These are phyloP conservation scores for Trialeurodes vaporariorum DNA, from an alignment of 1,140 invertebrate species.

Conservation along the genomic window DNA sequence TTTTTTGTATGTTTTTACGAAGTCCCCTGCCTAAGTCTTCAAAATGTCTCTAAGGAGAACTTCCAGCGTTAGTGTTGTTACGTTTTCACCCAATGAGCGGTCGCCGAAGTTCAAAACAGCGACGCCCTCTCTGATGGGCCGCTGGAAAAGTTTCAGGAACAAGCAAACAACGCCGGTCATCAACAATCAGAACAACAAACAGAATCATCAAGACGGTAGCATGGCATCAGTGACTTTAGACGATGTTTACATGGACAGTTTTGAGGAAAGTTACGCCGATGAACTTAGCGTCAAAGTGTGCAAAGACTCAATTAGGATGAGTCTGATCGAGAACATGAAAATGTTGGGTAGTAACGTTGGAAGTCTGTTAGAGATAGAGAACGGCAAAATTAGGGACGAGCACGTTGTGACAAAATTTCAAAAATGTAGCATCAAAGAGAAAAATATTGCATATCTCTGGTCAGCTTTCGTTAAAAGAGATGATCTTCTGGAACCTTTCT, in stretches of 20 bases:
- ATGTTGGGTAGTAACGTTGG: constrained; percentile 47
- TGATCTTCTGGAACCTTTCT: constrained; percentile 46
- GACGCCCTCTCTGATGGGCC: not conserved
- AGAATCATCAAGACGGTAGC: no score
- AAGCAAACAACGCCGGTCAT: not conserved
- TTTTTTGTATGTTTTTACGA: no score
- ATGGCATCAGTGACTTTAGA: not conserved
- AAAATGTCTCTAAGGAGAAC: not conserved
- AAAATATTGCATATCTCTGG: constrained; percentile 48
- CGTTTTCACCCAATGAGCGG: not conserved
- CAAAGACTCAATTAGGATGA: constrained; percentile 54
- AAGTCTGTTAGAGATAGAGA: constrained; percentile 56
- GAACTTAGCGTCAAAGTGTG: constrained; percentile 60
- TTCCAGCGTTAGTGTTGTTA: not conserved
- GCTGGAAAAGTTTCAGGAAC: not conserved
- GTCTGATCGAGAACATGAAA: constrained; percentile 56
- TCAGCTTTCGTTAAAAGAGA: constrained; percentile 51
- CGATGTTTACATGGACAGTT: constrained; percentile 39
- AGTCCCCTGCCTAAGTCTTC: no score
- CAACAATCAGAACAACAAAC: not conserved
- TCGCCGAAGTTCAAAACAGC: not conserved
- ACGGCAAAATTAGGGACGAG: constrained; percentile 44
- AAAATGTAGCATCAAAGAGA: constrained; percentile 9
- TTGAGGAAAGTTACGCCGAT: constrained; percentile 46
- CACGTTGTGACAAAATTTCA: constrained; percentile 28